These are phyloP conservation scores for Littorina saxatilis DNA, from an alignment of 1,140 invertebrate species.

Conservation along the genomic window DNA sequence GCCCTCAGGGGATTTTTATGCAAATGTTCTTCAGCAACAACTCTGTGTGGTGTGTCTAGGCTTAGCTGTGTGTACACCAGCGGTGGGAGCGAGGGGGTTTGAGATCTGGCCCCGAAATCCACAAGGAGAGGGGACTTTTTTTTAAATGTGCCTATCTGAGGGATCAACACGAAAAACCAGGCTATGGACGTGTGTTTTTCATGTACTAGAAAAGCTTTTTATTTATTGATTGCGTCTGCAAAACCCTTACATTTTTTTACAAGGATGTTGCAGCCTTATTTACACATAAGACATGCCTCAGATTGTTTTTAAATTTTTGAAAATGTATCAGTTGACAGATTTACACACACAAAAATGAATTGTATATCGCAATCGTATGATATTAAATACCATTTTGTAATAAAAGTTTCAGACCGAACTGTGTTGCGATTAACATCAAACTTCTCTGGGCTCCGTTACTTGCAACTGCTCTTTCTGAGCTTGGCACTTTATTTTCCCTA, in stretches of 20 bases:
- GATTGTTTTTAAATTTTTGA: slow-evolving; percentile 24
- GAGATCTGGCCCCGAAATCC: slow-evolving; percentile 31
- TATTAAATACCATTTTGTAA: slow-evolving; percentile 50
- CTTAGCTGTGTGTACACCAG: too few species aligned
- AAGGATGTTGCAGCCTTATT: slow-evolving; percentile 39
- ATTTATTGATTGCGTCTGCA: slow-evolving; percentile 41
- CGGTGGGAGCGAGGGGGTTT: neutral
- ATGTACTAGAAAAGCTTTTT: slow-evolving; percentile 35
- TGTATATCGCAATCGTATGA: slow-evolving; percentile 42
- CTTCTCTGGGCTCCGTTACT: neutral
- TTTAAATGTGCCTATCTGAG: slow-evolving; percentile 36
- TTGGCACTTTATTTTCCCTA: slow-evolving; percentile 1
- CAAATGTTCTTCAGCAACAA: too few species aligned
- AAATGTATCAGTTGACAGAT: slow-evolving; percentile 39
- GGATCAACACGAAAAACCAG: slow-evolving; percentile 32
- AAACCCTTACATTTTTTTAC: slow-evolving; percentile 28
- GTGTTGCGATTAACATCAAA: slow-evolving; percentile 31
- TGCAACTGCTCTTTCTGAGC: slow-evolving; percentile 3
- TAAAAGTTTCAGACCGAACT: slow-evolving; percentile 40
- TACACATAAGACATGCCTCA: slow-evolving; percentile 29
- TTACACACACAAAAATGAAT: slow-evolving; percentile 25
- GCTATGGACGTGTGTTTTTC: slow-evolving; percentile 36
- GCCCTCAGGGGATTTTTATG: too few species aligned
- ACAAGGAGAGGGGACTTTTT: slow-evolving; percentile 1
- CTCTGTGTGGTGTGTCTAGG: too few species aligned